Conservation (phyloP, 2,113 vertebrate species). For the Opisthocomus hoazin region DNA sequence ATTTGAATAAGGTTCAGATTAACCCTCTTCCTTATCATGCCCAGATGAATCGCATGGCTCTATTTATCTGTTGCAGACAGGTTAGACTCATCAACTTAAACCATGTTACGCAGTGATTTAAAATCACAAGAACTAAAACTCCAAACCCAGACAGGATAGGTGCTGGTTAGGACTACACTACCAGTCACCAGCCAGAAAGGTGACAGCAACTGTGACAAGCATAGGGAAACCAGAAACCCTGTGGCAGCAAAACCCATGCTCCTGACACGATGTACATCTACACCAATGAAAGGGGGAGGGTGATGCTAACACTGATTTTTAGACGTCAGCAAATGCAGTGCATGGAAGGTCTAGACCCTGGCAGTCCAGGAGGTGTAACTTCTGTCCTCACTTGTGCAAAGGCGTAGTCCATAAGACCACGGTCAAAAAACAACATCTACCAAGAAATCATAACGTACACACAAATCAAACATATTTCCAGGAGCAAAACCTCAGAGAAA, state of each 20-base stretch:
- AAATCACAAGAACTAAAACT: background rate
- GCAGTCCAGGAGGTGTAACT: background rate
- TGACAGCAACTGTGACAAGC: background rate
- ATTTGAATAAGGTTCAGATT: background rate
- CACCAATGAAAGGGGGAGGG: background rate
- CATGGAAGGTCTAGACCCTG: background rate
- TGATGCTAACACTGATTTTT: background rate
- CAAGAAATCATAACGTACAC: background rate
- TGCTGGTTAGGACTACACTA: background rate
- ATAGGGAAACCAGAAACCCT: background rate
- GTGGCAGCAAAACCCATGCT: background rate
- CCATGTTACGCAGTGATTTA: background rate
- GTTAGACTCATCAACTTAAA: background rate
- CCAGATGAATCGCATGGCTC: background rate
- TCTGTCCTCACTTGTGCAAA: background rate
- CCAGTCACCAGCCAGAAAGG: background rate
- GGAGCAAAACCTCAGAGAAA: background rate
- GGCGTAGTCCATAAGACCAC: background rate
- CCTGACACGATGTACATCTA: too few relatives aligned
- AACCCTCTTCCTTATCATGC: background rate
- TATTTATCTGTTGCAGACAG: background rate
- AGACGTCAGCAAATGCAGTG: background rate
- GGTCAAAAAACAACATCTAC: background rate
- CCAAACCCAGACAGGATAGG: background rate
- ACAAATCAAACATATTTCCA: background rate